These are phyloP conservation scores for Drosophila meridiana DNA, from an alignment of 2,888 invertebrate species.

Conservation along the genomic window DNA sequence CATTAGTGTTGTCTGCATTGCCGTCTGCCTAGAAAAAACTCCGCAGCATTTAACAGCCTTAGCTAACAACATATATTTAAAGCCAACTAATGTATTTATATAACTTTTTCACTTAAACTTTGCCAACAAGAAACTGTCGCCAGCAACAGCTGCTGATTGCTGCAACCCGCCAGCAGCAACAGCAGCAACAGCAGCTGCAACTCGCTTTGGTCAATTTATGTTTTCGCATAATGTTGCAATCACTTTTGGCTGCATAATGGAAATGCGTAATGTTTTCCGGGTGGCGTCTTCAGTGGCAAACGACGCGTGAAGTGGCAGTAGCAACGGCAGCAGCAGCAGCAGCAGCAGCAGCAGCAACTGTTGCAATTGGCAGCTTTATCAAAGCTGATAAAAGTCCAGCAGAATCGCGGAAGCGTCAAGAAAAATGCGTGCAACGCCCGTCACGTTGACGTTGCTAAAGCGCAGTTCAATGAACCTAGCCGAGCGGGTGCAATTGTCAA, in stretches of 20 bases:
- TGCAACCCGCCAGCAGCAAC: slow-evolving; percentile 2
- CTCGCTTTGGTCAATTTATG: slow-evolving; percentile 44
- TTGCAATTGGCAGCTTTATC: slow-evolving; percentile 60
- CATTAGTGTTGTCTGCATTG: not conserved
- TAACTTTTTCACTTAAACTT: slow-evolving; percentile 1
- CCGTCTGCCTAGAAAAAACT: not conserved
- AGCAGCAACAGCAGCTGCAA: slow-evolving; percentile 12
- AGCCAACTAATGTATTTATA: not conserved
- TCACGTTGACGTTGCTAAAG: slow-evolving; percentile 46
- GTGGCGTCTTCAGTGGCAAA: slow-evolving; percentile 55
- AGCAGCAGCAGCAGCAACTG: slow-evolving; percentile 30
- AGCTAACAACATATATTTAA: not conserved
- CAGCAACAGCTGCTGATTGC: slow-evolving; percentile 3
- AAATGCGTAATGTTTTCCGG: slow-evolving; percentile 61
- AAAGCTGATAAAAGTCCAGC: slow-evolving; percentile 56
- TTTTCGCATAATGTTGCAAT: slow-evolving; percentile 52
- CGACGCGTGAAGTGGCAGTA: slow-evolving; percentile 64
- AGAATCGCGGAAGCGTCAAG: slow-evolving; percentile 80
- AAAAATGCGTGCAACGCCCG: slow-evolving; percentile 73
- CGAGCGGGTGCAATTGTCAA: slow-evolving; percentile 58
- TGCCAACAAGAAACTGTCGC: not conserved
- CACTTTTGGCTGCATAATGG: slow-evolving; percentile 33
- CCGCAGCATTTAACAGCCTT: not conserved
- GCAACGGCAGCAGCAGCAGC: slow-evolving; percentile 19
- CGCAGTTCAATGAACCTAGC: slow-evolving; percentile 65